Percentiles rank a stretch among this genome's conserved stretches.
Conservation (phyloP, 2,797 vertebrate genomes). For the Xiphophorus birchmanni region DNA sequence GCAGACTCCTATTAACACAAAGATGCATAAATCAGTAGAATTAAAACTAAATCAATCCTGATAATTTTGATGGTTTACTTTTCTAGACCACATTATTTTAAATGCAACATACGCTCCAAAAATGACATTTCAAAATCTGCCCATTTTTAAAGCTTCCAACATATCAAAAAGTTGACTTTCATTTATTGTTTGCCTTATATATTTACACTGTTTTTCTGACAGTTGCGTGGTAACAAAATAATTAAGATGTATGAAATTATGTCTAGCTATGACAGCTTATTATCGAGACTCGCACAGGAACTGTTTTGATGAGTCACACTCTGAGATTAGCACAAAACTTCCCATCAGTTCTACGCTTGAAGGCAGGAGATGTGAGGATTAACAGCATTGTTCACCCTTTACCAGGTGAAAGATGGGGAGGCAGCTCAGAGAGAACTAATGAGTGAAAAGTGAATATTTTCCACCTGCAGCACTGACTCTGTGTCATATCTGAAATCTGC, state of each 20-base stretch:
- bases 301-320: constrained; percentile 34
- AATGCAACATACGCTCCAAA: neutral
- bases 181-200: neutral
- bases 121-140: too few relatives aligned
- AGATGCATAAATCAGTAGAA: neutral
- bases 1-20: neutral
- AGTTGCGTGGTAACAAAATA: neutral
- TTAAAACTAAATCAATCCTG: neutral
- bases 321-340: constrained; percentile 53
- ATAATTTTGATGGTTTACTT: neutral
- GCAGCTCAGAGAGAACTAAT: constrained; percentile 20
- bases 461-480: constrained; percentile 36
- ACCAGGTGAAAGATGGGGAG: constrained; percentile 25
- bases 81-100: neutral
- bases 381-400: constrained; percentile 35
- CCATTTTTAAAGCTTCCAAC: neutral
- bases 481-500: constrained; percentile 14
- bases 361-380: constrained; percentile 52
- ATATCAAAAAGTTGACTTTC: neutral
- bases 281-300: neutral
- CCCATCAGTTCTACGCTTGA: constrained; percentile 35
- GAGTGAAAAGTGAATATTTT: constrained; percentile 57
- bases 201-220: neutral
- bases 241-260: neutral
- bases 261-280: neutral